phyloP scores from a whole-genome alignment of 2,888 invertebrate species.

The Sycophila texana region DNA sequence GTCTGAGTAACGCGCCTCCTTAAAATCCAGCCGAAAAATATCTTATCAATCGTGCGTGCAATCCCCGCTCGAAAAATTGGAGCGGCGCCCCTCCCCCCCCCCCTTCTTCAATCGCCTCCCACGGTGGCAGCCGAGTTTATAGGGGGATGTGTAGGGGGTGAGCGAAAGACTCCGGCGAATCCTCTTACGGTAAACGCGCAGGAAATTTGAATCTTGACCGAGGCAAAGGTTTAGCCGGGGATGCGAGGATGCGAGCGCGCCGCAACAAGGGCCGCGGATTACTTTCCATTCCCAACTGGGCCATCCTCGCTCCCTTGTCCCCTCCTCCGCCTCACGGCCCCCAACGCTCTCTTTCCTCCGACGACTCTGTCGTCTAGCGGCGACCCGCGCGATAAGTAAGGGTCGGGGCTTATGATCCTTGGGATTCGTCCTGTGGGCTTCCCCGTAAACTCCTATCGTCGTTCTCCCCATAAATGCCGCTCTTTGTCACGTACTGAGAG shows the following conservation, averaged over 20 bases:
- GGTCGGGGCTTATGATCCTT: conserved; percentile 33
- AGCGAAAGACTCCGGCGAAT: conserved; percentile 56
- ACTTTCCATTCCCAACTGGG: conserved; percentile 37
- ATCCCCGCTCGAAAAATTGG: conserved; percentile 1
- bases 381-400: conserved; percentile 30
- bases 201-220: conserved; percentile 30
- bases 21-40: conserved; percentile 15
- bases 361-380: background rate
- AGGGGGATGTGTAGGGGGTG: conserved; percentile 55
- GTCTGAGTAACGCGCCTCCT: conserved; percentile 6
- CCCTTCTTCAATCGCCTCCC: too few species aligned
- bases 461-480: conserved; percentile 14
- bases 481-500: conserved; percentile 25
- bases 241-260: background rate
- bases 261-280: conserved; percentile 18
- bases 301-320: background rate
- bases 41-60: conserved; percentile 35
- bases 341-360: too few species aligned
- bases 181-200: conserved; percentile 36
- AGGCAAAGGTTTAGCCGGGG: too few species aligned
- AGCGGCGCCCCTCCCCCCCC: background rate
- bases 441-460: background rate
- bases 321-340: background rate
- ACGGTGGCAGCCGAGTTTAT: conserved; percentile 51
- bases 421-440: conserved; percentile 28